Conservation (phyloP, 1,140 invertebrate genomes). For the Lethrus apterus region DNA sequence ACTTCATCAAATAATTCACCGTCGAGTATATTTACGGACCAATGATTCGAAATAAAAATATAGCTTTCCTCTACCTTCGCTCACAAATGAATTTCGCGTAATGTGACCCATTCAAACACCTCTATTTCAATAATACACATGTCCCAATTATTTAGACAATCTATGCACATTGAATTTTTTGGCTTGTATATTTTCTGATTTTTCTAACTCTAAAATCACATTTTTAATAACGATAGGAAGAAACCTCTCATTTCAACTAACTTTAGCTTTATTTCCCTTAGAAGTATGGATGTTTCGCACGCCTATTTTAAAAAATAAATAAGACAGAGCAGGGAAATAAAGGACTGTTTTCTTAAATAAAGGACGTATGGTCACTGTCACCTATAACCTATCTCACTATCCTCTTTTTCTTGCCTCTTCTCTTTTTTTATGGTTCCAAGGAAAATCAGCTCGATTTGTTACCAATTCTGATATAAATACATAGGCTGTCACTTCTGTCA, state of each 20-base stretch:
- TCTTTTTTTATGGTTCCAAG: too few relatives aligned
- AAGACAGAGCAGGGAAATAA: too few relatives aligned
- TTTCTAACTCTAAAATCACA: slow-evolving; percentile 1
- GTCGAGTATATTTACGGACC: not conserved
- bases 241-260: slow-evolving; percentile 4
- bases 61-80: slow-evolving; percentile 7
- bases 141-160: slow-evolving; percentile 6
- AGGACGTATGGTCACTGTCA: too few relatives aligned
- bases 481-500: too few relatives aligned
- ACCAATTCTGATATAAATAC: too few relatives aligned
- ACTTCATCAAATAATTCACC: slow-evolving; percentile 6
- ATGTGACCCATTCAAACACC: slow-evolving; percentile 7
- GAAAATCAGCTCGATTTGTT: too few relatives aligned
- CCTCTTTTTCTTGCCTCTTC: too few relatives aligned
- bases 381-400: too few relatives aligned
- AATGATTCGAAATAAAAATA: slow-evolving; percentile 5
- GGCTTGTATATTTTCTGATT: slow-evolving; percentile 3
- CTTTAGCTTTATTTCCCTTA: slow-evolving; percentile 1
- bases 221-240: slow-evolving; percentile 4
- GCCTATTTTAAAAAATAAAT: too few relatives aligned
- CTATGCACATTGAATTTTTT: slow-evolving; percentile 9
- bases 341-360: too few relatives aligned
- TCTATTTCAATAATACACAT: slow-evolving; percentile 6
- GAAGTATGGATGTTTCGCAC: not conserved
- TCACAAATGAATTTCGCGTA: not conserved